Percentiles rank a stretch among this genome's conserved stretches.
Conservation (phyloP, 92 coral and sea anemone genomes). For the Plumapathes pennacea region DNA sequence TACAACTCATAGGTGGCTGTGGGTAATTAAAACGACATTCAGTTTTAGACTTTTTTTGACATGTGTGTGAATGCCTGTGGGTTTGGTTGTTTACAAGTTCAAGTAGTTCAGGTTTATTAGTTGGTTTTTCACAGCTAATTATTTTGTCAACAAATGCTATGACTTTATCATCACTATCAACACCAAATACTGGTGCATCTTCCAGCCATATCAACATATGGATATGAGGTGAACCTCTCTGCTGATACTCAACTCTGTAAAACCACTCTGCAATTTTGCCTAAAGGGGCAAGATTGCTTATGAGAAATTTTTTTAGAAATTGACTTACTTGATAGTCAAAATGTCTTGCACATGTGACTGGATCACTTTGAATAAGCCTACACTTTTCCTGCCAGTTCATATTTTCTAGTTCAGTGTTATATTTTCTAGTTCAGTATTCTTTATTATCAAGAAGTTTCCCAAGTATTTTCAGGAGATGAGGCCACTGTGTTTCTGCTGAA, state of each 20-base stretch:
- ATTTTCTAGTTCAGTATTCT: constrained; percentile 3
- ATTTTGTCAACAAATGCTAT: constrained; percentile 6
- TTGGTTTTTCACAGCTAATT: constrained; percentile 16
- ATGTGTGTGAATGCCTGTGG: constrained; percentile 33
- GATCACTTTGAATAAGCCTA: constrained; percentile 37
- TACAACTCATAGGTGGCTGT: constrained; percentile 24
- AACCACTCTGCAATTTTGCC: too few species aligned
- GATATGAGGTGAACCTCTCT: too few species aligned
- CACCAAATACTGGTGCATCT: too few species aligned
- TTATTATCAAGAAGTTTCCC: constrained; percentile 31
- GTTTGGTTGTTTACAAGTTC: constrained; percentile 18
- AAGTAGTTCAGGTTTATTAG: constrained; percentile 9
- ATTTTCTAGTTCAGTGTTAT: constrained; percentile 11
- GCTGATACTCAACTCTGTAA: too few species aligned
- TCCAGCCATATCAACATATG: too few species aligned
- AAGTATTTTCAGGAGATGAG: constrained; percentile 27
- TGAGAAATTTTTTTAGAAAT: constrained; percentile 20
- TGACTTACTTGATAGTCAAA: constrained; percentile 35
- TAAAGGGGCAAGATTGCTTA: too few species aligned
- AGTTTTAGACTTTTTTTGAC: constrained; percentile 20
- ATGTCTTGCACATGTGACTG: constrained; percentile 49
- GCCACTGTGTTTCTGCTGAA: constrained; percentile 23
- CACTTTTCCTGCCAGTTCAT: constrained; percentile 41
- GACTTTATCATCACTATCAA: constrained; percentile 16
- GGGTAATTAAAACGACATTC: too few species aligned